phyloP scores from a whole-genome alignment of 2,888 invertebrate genomes.

The Baccha elongata region DNA sequence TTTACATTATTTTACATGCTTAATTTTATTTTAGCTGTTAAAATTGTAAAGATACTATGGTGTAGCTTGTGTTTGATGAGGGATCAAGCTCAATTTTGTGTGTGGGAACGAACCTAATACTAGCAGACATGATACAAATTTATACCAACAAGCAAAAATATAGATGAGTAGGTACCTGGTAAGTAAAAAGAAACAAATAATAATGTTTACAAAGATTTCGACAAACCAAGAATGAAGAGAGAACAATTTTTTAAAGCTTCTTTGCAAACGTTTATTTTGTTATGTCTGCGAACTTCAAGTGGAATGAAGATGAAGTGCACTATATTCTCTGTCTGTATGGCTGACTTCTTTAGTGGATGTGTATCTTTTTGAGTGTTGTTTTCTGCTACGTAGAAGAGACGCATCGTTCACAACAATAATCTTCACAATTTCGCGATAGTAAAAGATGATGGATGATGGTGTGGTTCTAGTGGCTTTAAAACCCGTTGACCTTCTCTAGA shows the following conservation, averaged over 20 bases:
- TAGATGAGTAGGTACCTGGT: conserved; percentile 46
- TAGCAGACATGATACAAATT: conserved; percentile 22
- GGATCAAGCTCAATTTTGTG: conserved; percentile 54
- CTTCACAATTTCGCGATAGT: conserved; percentile 19
- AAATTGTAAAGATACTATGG: conserved; percentile 42
- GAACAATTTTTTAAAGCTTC: conserved; percentile 17
- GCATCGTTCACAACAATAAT: neutral
- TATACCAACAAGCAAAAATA: no score
- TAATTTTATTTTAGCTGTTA: conserved; percentile 38
- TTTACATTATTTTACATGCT: conserved; percentile 47
- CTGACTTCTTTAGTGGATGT: conserved; percentile 46
- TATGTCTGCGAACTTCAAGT: conserved; percentile 41
- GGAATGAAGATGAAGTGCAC: conserved; percentile 49
- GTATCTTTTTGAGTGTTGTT: conserved; percentile 34
- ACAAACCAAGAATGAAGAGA: neutral
- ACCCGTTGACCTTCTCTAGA: conserved; percentile 69
- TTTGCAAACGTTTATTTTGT: conserved; percentile 39
- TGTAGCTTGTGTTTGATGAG: conserved; percentile 56
- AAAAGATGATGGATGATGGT: conserved; percentile 17
- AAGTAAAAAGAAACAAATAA: conserved; percentile 10
- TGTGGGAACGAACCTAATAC: conserved; percentile 44
- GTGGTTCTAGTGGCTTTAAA: conserved; percentile 53
- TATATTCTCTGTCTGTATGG: conserved; percentile 18
- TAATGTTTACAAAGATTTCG: neutral
- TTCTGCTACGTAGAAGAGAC: conserved; percentile 20